Evolutionary conservation across 2,888 invertebrate species (phyloP).

Genomic region (Adineta ricciae): DNA sequence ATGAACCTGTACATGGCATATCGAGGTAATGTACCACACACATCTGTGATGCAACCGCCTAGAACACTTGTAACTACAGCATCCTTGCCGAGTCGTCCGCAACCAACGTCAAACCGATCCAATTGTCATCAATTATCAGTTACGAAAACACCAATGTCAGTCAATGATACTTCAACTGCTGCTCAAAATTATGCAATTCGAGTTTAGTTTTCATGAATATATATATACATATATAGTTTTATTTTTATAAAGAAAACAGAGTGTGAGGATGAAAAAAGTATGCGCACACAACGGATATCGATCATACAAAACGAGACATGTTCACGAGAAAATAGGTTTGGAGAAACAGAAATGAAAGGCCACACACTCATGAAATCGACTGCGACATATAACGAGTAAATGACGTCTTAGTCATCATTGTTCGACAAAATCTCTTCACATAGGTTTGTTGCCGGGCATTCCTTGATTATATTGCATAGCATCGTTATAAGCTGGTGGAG

Average conservation of each 20-base stretch:
- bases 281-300: too few relatives aligned
- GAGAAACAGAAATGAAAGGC: neutral
- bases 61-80: neutral
- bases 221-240: neutral
- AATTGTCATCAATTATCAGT: neutral
- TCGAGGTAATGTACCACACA: neutral
- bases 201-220: neutral
- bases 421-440: neutral
- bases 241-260: neutral
- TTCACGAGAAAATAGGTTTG: neutral
- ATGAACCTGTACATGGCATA: neutral
- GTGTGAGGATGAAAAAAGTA: neutral
- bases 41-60: neutral
- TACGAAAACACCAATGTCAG: neutral
- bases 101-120: neutral
- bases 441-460: neutral
- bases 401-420: too few relatives aligned
- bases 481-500: neutral
- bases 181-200: neutral
- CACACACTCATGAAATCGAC: neutral
- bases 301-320: neutral
- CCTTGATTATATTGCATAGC: neutral
- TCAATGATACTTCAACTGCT: neutral
- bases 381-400: too few relatives aligned
- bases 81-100: neutral